Percentiles rank a stretch among this genome's conserved stretches.
These are phyloP conservation scores for Conus canariensis DNA, from an alignment of 2,888 invertebrate species.

Conservation along the genomic window DNA sequence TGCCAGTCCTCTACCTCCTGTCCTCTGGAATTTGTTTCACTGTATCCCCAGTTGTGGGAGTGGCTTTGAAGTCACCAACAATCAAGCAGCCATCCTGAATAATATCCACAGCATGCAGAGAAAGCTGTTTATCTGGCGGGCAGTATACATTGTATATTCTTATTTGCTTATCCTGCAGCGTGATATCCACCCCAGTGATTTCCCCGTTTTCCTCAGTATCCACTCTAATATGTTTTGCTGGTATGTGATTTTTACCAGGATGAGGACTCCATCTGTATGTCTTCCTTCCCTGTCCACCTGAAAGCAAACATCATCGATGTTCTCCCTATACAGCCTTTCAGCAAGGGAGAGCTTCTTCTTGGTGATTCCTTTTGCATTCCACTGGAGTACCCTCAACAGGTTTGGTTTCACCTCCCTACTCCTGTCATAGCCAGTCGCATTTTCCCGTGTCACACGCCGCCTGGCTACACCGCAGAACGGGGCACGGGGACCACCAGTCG, in stretches of 20 bases:
- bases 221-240: slow-evolving; percentile 40
- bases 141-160: slow-evolving; percentile 17
- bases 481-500: too few species aligned
- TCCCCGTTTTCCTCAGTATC: slow-evolving; percentile 38
- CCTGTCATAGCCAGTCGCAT: not conserved
- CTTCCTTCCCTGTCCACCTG: slow-evolving; percentile 49
- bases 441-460: not conserved
- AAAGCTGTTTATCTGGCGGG: not conserved
- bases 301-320: slow-evolving; percentile 50
- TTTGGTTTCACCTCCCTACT: not conserved
- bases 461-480: too few species aligned
- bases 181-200: slow-evolving; percentile 15
- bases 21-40: slow-evolving; percentile 15
- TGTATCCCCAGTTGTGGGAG: slow-evolving; percentile 43
- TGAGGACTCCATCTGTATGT: slow-evolving; percentile 49
- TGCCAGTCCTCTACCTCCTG: too few species aligned
- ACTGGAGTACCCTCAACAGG: slow-evolving; percentile 47
- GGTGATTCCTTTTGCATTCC: slow-evolving; percentile 53
- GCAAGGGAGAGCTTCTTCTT: slow-evolving; percentile 52
- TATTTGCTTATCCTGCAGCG: not conserved
- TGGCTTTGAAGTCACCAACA: slow-evolving; percentile 39
- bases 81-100: not conserved
- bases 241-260: slow-evolving; percentile 50
- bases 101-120: not conserved
- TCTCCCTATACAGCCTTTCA: slow-evolving; percentile 48